Conservation (phyloP, 2,888 invertebrate species). For the Monochamus alternatus region DNA sequence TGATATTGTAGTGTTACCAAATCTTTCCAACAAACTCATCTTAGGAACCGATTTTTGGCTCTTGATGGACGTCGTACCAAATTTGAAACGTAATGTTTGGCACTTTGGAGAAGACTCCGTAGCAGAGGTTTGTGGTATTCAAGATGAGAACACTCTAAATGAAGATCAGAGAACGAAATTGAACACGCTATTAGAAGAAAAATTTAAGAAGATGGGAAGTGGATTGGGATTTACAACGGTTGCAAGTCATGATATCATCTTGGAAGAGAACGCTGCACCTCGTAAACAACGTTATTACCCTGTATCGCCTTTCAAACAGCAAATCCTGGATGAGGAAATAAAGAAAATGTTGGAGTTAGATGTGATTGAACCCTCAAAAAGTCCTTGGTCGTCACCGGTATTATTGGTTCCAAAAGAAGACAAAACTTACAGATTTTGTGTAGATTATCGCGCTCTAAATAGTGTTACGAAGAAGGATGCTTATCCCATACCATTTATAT, state of each 20-base stretch:
- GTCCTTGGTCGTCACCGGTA: conserved; percentile 38
- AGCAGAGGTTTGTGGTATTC: neutral
- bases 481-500: conserved; percentile 37
- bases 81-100: conserved; percentile 7
- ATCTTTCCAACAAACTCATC: neutral
- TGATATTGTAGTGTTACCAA: conserved; percentile 1
- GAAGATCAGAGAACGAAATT: neutral
- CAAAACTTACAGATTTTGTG: conserved; percentile 36
- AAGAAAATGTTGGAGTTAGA: conserved; percentile 25
- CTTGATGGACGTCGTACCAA: neutral
- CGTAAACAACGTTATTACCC: conserved; percentile 34
- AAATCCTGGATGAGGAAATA: conserved; percentile 22
- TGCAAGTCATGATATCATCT: neutral
- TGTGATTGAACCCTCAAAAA: conserved; percentile 37
- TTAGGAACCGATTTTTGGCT: conserved; percentile 15
- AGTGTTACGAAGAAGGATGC: conserved; percentile 31
- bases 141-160: neutral
- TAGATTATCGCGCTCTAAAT: conserved; percentile 38
- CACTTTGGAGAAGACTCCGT: neutral
- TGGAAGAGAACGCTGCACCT: neutral
- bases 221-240: conserved; percentile 15
- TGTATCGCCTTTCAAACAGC: conserved; percentile 28
- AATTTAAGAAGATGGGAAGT: conserved; percentile 9
- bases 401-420: conserved; percentile 34
- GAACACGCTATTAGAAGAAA: neutral